Conservation (phyloP, 2,888 invertebrate genomes). For the Macrophya annulata region DNA sequence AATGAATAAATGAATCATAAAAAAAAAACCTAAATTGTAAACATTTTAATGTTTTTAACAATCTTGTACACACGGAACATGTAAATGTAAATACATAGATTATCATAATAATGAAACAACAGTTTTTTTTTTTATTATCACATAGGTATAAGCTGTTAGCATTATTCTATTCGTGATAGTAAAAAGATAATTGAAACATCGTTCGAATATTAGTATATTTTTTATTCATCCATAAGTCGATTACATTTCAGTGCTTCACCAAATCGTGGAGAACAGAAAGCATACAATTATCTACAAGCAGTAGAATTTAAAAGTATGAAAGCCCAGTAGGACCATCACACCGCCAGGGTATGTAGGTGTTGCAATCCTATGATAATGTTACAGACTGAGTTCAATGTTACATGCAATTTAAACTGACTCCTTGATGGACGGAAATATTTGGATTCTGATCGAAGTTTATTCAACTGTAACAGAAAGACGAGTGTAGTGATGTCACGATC, state of each 20-base stretch:
- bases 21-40: conserved; percentile 72
- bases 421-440: no score
- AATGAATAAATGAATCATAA: conserved; percentile 64
- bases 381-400: background rate
- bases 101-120: conserved; percentile 68
- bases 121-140: conserved; percentile 6
- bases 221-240: background rate
- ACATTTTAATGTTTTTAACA: conserved; percentile 78
- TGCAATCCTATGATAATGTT: background rate
- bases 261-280: background rate
- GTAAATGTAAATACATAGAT: conserved; percentile 77
- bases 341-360: background rate
- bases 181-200: background rate
- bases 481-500: no score
- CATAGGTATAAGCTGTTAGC: background rate
- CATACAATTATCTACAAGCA: background rate
- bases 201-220: background rate
- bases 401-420: background rate
- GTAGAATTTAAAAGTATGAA: background rate
- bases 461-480: no score
- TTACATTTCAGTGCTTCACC: background rate
- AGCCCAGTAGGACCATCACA: background rate
- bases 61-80: conserved; percentile 77
- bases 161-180: background rate
- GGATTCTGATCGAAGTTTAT: no score